phyloP scores from a whole-genome alignment of 2,797 vertebrate genomes.

The Gila robusta region DNA sequence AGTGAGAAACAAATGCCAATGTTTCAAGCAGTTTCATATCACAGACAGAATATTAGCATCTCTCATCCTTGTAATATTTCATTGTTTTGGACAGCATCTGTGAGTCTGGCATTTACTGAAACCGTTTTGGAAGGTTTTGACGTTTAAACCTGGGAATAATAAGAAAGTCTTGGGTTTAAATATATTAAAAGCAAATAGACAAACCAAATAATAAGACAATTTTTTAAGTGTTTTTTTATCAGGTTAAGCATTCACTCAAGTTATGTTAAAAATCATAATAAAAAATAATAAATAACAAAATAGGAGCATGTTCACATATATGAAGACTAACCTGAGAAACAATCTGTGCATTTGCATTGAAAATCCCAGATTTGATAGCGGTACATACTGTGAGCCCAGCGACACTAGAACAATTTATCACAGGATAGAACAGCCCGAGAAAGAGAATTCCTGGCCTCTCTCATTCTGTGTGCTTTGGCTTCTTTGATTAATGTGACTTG shows the following conservation, averaged over 20 bases:
- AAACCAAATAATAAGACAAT: background rate
- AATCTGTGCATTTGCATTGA: constrained; percentile 70
- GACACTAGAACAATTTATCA: constrained; percentile 75
- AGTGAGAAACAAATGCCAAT: constrained; percentile 17
- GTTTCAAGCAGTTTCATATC: constrained; percentile 10
- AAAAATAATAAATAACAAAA: background rate
- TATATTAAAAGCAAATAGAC: background rate
- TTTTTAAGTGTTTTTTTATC: background rate
- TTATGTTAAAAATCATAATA: too few relatives aligned
- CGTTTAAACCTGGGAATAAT: constrained; percentile 47
- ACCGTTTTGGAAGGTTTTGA: constrained; percentile 21
- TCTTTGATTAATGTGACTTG: constrained; percentile 85
- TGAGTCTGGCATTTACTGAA: constrained; percentile 54
- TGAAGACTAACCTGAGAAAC: background rate
- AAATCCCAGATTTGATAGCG: constrained; percentile 74
- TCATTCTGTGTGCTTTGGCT: constrained; percentile 67
- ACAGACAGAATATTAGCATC: constrained; percentile 52
- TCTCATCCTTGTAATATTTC: constrained; percentile 53
- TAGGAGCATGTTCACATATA: background rate
- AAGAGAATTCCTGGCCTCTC: constrained; percentile 30
- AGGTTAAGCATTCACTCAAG: background rate
- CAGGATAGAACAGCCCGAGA: constrained; percentile 63
- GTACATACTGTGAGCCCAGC: constrained; percentile 61
- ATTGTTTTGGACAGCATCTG: constrained; percentile 57
- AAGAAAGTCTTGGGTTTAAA: background rate